phyloP scores from a whole-genome alignment of 1,140 invertebrate species.

The Myzus persicae region DNA sequence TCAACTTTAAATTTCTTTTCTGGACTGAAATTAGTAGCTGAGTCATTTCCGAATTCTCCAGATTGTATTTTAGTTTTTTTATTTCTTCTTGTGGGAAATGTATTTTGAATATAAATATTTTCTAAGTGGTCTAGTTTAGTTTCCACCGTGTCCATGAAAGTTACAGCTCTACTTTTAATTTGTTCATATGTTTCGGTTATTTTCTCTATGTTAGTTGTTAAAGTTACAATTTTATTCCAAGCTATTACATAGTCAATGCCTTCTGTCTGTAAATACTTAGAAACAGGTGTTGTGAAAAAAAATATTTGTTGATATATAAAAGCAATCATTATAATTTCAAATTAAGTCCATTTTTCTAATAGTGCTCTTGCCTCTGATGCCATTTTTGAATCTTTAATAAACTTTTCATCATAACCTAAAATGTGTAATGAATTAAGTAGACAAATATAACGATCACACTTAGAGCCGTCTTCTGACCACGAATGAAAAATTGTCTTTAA shows the following conservation, averaged over 20 bases:
- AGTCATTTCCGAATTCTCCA: not conserved
- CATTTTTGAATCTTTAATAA: not conserved
- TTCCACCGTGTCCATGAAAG: not conserved
- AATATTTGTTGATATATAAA: not conserved
- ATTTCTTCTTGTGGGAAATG: not conserved
- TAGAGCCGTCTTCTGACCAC: not conserved
- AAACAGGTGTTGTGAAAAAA: not conserved
- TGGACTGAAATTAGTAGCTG: not conserved
- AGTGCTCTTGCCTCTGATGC: not conserved
- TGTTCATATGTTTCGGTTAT: not conserved
- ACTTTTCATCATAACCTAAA: not conserved
- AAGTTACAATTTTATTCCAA: conserved; percentile 2
- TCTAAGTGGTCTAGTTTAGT: not conserved
- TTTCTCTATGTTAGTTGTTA: not conserved
- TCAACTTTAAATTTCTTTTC: not conserved
- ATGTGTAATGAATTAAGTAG: not conserved
- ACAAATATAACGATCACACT: not conserved
- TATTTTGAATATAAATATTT: not conserved
- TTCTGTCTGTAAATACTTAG: not conserved
- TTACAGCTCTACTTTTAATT: not conserved
- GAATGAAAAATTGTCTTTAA: not conserved
- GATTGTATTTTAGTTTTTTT: not conserved
- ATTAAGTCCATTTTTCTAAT: not conserved
- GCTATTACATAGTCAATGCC: not conserved
- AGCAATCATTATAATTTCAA: not conserved